These are phyloP conservation scores for Oryzias curvinotus DNA, from an alignment of 2,113 vertebrate species.

Conservation along the genomic window DNA sequence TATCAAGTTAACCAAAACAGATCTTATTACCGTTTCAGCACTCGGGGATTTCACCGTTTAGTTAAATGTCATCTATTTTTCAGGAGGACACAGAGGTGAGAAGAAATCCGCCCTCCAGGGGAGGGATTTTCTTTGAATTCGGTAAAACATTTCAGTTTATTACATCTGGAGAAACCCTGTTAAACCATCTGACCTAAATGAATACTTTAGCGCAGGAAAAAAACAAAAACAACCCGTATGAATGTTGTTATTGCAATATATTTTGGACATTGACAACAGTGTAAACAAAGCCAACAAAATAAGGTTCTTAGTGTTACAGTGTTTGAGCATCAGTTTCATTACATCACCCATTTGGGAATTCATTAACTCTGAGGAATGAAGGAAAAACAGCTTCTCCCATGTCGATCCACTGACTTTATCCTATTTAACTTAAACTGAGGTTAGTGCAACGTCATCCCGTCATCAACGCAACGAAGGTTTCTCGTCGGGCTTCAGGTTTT, in stretches of 20 bases:
- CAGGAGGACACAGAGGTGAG: constrained; percentile 35
- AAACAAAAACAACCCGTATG: constrained; percentile 16
- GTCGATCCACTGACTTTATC: constrained; percentile 32
- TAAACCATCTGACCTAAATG: constrained; percentile 1
- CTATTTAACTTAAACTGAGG: constrained; percentile 21
- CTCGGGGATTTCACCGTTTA: constrained; percentile 37
- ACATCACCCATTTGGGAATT: constrained; percentile 53
- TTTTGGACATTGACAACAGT: constrained; percentile 66
- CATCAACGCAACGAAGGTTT: constrained; percentile 25
- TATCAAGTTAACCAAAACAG: constrained; percentile 45
- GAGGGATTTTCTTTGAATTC: constrained; percentile 10
- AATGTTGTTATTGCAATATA: constrained; percentile 66
- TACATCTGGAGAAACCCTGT: background rate
- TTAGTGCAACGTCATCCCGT: constrained; percentile 16
- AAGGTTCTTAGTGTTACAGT: constrained; percentile 64
- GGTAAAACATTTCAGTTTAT: constrained; percentile 2
- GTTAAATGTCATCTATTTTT: constrained; percentile 59
- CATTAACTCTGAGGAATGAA: constrained; percentile 43
- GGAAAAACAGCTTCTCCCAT: constrained; percentile 57
- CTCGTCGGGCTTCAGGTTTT: constrained; percentile 21
- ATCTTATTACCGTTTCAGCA: constrained; percentile 45
- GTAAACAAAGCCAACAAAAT: constrained; percentile 70
- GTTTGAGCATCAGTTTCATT: constrained; percentile 55
- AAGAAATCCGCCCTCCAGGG: background rate
- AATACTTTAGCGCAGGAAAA: constrained; percentile 14